Evolutionary conservation across 1,140 invertebrate genomes (phyloP).

Genomic region (Drosophila repleta): DNA sequence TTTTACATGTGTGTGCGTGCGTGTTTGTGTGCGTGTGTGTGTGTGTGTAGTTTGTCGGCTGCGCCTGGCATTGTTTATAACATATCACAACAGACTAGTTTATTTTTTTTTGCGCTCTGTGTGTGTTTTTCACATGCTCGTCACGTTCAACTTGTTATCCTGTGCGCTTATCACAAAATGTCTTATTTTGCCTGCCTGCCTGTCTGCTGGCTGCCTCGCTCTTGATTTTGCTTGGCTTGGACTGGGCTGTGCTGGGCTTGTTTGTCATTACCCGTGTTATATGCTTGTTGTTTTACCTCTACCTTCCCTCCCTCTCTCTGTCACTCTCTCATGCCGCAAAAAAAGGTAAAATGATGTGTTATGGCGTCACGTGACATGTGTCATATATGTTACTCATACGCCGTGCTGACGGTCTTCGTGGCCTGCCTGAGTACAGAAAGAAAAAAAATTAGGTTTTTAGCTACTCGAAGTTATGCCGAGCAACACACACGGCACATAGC

Average conservation of each 20-base stretch:
- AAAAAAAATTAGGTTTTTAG: slow-evolving; percentile 8
- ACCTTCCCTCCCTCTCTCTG: not conserved
- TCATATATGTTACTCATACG: slow-evolving; percentile 58
- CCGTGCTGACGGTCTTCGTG: slow-evolving; percentile 26
- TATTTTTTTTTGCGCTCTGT: slow-evolving; percentile 33
- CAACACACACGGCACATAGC: slow-evolving; percentile 2
- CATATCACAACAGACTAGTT: slow-evolving; percentile 30
- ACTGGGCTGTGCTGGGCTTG: slow-evolving; percentile 19
- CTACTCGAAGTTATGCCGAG: slow-evolving; percentile 9
- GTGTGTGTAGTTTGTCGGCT: slow-evolving; percentile 39
- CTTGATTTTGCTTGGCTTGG: slow-evolving; percentile 12
- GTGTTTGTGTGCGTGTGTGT: slow-evolving; percentile 9
- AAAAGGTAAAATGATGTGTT: slow-evolving; percentile 60
- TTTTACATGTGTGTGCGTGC: slow-evolving; percentile 12
- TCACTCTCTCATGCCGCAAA: not conserved
- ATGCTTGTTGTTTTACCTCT: slow-evolving; percentile 35
- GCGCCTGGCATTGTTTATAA: slow-evolving; percentile 52
- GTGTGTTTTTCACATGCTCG: slow-evolving; percentile 48
- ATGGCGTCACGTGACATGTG: slow-evolving; percentile 63
- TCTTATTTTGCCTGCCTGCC: slow-evolving; percentile 55
- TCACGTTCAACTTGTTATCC: slow-evolving; percentile 67
- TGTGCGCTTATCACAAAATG: slow-evolving; percentile 65
- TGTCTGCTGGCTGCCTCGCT: slow-evolving; percentile 4
- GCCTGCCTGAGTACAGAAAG: not conserved
- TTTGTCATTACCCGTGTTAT: slow-evolving; percentile 56